Conservation (phyloP, 1,140 invertebrate species). For the Leptonema lineaticorne region DNA sequence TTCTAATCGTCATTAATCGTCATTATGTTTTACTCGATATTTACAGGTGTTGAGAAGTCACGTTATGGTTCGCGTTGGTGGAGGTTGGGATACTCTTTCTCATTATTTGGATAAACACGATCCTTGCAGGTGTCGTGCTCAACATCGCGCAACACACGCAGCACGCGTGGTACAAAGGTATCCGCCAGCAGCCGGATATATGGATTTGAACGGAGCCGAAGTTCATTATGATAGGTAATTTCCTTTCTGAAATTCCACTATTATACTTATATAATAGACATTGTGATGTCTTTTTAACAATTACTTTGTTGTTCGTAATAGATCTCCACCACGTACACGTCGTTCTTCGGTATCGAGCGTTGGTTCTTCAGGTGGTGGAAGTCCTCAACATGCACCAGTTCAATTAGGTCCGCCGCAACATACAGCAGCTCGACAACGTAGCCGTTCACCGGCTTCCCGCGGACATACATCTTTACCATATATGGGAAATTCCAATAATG, state of each 20-base stretch:
- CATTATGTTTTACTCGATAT: neutral
- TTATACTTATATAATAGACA: neutral
- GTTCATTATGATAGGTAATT: slow-evolving; percentile 72
- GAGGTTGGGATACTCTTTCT: slow-evolving; percentile 95
- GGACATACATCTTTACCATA: slow-evolving; percentile 34
- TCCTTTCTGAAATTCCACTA: neutral
- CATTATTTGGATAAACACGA: slow-evolving; percentile 97
- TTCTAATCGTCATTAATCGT: too few relatives aligned
- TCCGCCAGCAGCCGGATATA: slow-evolving; percentile 56
- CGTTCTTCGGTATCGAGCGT: slow-evolving; percentile 59
- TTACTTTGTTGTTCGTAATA: slow-evolving; percentile 37
- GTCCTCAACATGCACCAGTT: slow-evolving; percentile 41
- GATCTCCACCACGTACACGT: slow-evolving; percentile 59
- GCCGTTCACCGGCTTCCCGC: slow-evolving; percentile 43
- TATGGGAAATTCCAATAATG: slow-evolving; percentile 37
- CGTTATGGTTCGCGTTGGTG: slow-evolving; percentile 97
- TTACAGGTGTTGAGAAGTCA: slow-evolving; percentile 89
- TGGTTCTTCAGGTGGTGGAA: slow-evolving; percentile 48
- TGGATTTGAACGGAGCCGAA: slow-evolving; percentile 75
- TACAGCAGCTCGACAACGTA: slow-evolving; percentile 42
- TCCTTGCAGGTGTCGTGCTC: slow-evolving; percentile 85
- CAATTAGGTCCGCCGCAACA: slow-evolving; percentile 48
- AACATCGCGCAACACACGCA: slow-evolving; percentile 63
- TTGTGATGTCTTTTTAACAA: neutral
- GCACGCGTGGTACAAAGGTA: slow-evolving; percentile 57